phyloP scores from a whole-genome alignment of 53 echinoderm and acorn worm genomes.

The Temnopleurus reevesii region DNA sequence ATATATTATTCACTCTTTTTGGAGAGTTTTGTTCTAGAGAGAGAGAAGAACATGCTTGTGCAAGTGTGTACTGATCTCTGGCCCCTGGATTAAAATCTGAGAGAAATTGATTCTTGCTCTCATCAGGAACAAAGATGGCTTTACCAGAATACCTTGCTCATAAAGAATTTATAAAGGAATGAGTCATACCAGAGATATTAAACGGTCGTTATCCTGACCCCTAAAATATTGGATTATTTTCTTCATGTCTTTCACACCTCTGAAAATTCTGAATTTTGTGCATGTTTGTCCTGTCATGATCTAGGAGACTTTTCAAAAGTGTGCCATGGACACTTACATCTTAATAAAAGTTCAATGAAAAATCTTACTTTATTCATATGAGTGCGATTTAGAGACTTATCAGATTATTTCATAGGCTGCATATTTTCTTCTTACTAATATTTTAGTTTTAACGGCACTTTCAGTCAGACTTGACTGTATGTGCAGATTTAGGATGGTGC shows the following conservation, averaged over 20 bases:
- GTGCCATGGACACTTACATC: too few relatives aligned
- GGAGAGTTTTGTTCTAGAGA: too few relatives aligned
- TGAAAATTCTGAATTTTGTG: neutral
- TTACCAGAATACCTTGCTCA: neutral
- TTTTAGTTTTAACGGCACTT: too few relatives aligned
- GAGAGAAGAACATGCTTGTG: neutral
- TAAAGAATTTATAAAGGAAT: constrained; percentile 3
- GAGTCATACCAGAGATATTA: constrained; percentile 42
- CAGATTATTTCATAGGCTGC: too few relatives aligned
- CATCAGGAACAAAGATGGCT: constrained; percentile 7
- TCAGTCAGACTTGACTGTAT: too few relatives aligned
- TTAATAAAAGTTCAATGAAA: too few relatives aligned
- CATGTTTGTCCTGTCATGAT: neutral
- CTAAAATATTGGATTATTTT: neutral
- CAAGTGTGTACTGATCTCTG: neutral
- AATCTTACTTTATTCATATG: too few relatives aligned
- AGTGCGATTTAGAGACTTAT: too few relatives aligned
- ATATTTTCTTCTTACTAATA: too few relatives aligned
- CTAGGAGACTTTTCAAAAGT: neutral
- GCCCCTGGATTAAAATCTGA: neutral
- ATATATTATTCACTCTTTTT: too few relatives aligned
- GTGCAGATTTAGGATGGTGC: too few relatives aligned
- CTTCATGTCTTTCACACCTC: neutral
- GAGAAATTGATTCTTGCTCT: constrained; percentile 27
- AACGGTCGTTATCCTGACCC: constrained; percentile 36